Evolutionary conservation across 2,797 vertebrate genomes (phyloP), one percentile per base, ranked within the genome.

Genomic region (Rhabdomys pumilio): DNA sequence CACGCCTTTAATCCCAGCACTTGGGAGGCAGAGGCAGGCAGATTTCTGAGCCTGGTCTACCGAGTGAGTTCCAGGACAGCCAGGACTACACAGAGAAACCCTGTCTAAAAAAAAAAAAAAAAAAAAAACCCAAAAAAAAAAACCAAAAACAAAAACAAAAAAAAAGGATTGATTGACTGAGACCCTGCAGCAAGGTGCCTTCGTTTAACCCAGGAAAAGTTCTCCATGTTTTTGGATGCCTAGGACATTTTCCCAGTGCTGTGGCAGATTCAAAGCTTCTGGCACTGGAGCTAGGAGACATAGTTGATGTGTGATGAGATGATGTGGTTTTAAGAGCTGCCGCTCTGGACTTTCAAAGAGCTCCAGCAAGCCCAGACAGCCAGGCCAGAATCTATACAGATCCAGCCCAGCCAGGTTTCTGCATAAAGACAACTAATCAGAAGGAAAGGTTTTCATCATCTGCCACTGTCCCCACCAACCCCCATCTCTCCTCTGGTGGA

Each of bases 381-480:
- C 80, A 65, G 87, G 38, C 79, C 92, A 44, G 97, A 97, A 29
- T 98, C 97, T 6, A 98, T 96, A 89, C 98, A 98, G 79, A 98
- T 98, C 90, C 96, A 97, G 26, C 98, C 98, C 97, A 98, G 67
- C 98, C 98, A 92, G 98, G 98, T 67, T 98, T 99, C 93, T 99
- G 99, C 97, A 98, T 99, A 85, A 99, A 99, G 98, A 99, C 99
- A 90, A 96, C 29, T 98, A 98, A 0, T 90, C 97, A 0, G 97
- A 97, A 73, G 98, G 98, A n/a, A 99, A 99, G 96, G 97, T 99
- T 57, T 99, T 99, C 59, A 97, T 99, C 88, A 98, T 99, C 97
- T 99, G 99, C 96, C 99, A 99, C 92, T 99, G 99, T 0, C 57
- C 94, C 53, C 53, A 55, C 94, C 50, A 10, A 50, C 97, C 44